Percentiles rank a stretch among this genome's conserved stretches.
These are phyloP conservation scores for chimpanzee (Pan troglodytes) DNA, from an alignment of 2,113 vertebrate species.

Conservation along the genomic window DNA sequence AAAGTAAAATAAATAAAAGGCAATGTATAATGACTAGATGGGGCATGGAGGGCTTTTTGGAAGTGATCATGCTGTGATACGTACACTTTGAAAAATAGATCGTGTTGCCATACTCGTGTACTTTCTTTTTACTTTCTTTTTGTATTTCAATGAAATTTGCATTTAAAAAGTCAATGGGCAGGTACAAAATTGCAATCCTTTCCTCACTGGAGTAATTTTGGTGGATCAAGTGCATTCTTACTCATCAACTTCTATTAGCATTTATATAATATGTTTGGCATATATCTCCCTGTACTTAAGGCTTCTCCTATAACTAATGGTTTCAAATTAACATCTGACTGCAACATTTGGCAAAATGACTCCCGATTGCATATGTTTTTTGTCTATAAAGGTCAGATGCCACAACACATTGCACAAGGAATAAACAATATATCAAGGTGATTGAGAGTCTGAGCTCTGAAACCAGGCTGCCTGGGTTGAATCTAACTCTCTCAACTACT, in stretches of 20 bases:
- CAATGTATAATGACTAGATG: background rate
- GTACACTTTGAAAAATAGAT: background rate
- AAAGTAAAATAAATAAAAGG: background rate
- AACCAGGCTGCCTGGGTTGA: background rate
- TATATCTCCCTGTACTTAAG: background rate
- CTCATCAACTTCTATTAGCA: constrained; percentile 41
- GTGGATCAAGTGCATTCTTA: background rate
- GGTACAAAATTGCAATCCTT: background rate
- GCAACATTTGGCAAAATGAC: background rate
- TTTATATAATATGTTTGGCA: constrained; percentile 18
- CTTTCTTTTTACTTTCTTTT: background rate
- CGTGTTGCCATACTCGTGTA: background rate
- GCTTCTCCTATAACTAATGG: background rate
- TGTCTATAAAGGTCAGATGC: background rate
- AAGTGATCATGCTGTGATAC: rapidly evolving
- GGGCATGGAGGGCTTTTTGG: background rate
- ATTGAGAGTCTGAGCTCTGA: background rate
- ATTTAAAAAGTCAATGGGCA: constrained; percentile 6
- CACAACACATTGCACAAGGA: background rate
- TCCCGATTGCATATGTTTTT: background rate
- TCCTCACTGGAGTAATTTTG: constrained; percentile 1
- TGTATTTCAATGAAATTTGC: background rate
- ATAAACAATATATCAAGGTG: background rate
- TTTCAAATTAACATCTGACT: constrained; percentile 22
- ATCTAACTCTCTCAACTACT: background rate